Evolutionary conservation across 92 coral and sea anemone species (phyloP).

Genomic region (Plumapathes pennacea): DNA sequence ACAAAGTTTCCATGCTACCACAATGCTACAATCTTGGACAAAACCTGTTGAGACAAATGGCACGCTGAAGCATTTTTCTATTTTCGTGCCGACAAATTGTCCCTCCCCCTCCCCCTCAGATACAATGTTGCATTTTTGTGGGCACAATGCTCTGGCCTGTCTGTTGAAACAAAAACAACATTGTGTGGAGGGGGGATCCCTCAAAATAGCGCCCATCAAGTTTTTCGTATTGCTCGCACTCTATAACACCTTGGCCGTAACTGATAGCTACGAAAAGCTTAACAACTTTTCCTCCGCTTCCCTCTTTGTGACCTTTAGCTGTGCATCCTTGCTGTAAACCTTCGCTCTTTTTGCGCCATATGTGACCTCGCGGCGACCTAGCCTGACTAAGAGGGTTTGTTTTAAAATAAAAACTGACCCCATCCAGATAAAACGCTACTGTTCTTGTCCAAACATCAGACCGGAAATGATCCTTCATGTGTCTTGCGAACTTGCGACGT

Average conservation of each 20-base stretch:
- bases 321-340: slow-evolving; percentile 39
- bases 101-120: too few relatives aligned
- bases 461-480: neutral
- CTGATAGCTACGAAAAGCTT: slow-evolving; percentile 19
- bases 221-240: slow-evolving; percentile 26
- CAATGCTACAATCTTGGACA: too few relatives aligned
- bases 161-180: too few relatives aligned
- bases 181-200: too few relatives aligned
- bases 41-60: too few relatives aligned
- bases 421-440: slow-evolving; percentile 44
- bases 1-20: slow-evolving; percentile 16
- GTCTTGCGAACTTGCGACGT: slow-evolving; percentile 8
- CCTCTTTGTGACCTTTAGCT: slow-evolving; percentile 44
- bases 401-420: slow-evolving; percentile 32
- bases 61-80: too few relatives aligned
- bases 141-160: too few relatives aligned
- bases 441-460: slow-evolving; percentile 19
- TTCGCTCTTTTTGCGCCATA: slow-evolving; percentile 38
- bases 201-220: slow-evolving; percentile 28
- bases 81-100: too few relatives aligned
- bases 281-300: slow-evolving; percentile 32
- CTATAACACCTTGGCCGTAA: slow-evolving; percentile 32
- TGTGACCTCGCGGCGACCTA: slow-evolving; percentile 32
- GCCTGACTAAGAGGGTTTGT: slow-evolving; percentile 36
- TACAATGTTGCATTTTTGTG: too few relatives aligned